Evolutionary conservation across 1,140 invertebrate genomes (phyloP), one percentile per base, ranked within the genome.

Genomic region (Scaptomyza montana): DNA sequence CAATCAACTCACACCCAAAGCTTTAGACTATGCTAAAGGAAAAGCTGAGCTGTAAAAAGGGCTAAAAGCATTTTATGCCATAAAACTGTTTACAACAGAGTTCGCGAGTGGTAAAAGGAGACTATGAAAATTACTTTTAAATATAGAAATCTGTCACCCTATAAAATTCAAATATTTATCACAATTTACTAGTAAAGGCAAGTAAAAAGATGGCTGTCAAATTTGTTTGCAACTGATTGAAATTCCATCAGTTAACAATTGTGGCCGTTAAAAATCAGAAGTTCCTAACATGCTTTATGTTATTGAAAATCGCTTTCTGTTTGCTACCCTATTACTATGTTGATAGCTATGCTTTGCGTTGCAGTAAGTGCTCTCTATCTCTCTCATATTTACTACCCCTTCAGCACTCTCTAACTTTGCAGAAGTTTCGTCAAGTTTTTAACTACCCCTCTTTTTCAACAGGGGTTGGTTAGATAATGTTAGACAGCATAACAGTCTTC

Each of bases 391-490:
- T 60, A 43, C 59, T 62, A 60, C 77, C 73, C 64, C 80, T 68
- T 5, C 5, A 16, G 9, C 7, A 12, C 8, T 54, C 25, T 33
- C 33, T 9, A 16, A 50, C 49, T 74, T 60, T 80, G 63, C 65
- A 77, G 72, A 62, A 71, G 50, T 71, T 72, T 89, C 84, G 85
- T 89, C 43, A 72, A 89, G 74, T 80, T 78, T 28, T 59, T 5
- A 12, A 16, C 46, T 78, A 39, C 80, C 70, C 71, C 74, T 33
- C 30, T 33, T 3, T 73, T 6, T 2, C 2, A n/a, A 13, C 12
- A 77, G 85, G 85, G 84, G 84, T 36, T 69, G 45, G 51, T 75
- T 77, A 89, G 76, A 80, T 89, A 89, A 84, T 74, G 50, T 63
- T 57, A 67, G 13, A 28, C 54, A 53, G 59, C 69, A 74, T 55